A percentile compares a stretch with the other conserved stretches of the same genome.
These are phyloP conservation scores for Lepisosteus oculatus DNA, from an alignment of 2,113 vertebrate species.

Conservation along the genomic window DNA sequence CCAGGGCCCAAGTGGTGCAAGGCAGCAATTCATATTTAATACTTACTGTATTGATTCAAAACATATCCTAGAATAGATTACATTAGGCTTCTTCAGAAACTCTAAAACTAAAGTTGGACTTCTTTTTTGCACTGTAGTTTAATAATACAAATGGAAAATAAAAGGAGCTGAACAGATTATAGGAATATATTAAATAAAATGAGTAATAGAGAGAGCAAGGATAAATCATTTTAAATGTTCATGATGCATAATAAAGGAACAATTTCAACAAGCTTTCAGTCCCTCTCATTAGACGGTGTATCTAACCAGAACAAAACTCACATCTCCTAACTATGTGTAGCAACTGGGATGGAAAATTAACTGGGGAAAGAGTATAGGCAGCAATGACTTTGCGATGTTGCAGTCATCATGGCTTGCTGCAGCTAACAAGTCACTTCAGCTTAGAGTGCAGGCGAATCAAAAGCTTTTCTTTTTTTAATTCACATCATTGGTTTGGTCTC, in stretches of 20 bases:
- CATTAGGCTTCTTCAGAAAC: slow-evolving; percentile 19
- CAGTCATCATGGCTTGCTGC: slow-evolving; percentile 59
- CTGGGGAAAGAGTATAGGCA: slow-evolving; percentile 54
- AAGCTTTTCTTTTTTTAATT: slow-evolving; percentile 62
- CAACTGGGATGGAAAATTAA: slow-evolving; percentile 81
- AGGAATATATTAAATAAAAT: slow-evolving; percentile 55
- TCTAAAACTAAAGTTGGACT: slow-evolving; percentile 29
- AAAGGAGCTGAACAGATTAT: slow-evolving; percentile 39
- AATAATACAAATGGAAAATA: slow-evolving; percentile 35
- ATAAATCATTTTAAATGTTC: slow-evolving; percentile 57
- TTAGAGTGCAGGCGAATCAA: slow-evolving; percentile 62
- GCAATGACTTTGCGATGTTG: slow-evolving; percentile 61
- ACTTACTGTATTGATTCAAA: too few relatives aligned
- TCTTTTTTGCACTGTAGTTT: neutral
- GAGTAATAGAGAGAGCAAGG: slow-evolving; percentile 53
- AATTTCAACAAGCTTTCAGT: slow-evolving; percentile 78
- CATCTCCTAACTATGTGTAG: slow-evolving; percentile 73
- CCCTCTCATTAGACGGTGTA: slow-evolving; percentile 78
- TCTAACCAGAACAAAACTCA: slow-evolving; percentile 81
- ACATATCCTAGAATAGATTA: neutral
- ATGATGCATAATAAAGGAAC: slow-evolving; percentile 71
- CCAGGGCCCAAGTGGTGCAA: too few relatives aligned
- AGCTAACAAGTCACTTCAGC: slow-evolving; percentile 65
- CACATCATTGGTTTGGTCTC: slow-evolving; percentile 69
- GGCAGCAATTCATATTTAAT: neutral